A percentile compares a stretch with the other conserved stretches of the same genome.
These are phyloP conservation scores for Cryptocephalus primarius DNA, from an alignment of 2,888 invertebrate genomes.

Conservation along the genomic window DNA sequence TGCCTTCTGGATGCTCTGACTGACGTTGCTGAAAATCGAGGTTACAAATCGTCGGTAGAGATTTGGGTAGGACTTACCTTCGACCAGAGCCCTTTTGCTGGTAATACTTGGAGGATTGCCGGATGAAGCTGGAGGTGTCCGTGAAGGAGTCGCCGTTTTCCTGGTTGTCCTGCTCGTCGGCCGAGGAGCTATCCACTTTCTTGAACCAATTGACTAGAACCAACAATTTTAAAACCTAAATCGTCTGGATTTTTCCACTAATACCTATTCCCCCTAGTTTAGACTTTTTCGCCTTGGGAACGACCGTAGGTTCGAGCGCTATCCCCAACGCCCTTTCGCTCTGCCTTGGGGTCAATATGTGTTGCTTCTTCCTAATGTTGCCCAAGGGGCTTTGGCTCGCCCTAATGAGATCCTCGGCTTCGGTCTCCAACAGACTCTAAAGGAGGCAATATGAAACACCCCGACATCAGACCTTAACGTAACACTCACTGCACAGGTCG, in stretches of 20 bases:
- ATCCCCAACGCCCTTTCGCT: constrained; percentile 65
- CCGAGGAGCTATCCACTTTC: constrained; percentile 38
- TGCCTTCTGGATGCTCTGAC: constrained; percentile 65
- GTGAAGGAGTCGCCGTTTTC: constrained; percentile 36
- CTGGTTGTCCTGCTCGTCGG: constrained; percentile 43
- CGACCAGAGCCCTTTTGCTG: constrained; percentile 27
- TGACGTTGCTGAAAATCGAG: constrained; percentile 39
- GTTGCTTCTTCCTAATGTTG: constrained; percentile 61
- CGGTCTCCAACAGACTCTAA: constrained; percentile 73
- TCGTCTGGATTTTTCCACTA: constrained; percentile 3
- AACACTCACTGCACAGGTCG: constrained; percentile 61
- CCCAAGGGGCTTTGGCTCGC: constrained; percentile 69
- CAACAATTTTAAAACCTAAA: neutral
- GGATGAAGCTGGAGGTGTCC: constrained; percentile 38
- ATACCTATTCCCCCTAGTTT: constrained; percentile 64
- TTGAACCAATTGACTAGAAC: constrained; percentile 47
- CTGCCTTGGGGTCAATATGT: constrained; percentile 72
- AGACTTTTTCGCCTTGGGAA: constrained; percentile 43
- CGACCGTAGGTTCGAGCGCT: constrained; percentile 38
- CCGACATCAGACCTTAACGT: neutral
- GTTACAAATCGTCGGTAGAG: neutral
- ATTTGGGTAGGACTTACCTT: constrained; percentile 12
- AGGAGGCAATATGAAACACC: neutral
- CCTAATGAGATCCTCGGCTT: constrained; percentile 60
- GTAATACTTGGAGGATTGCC: constrained; percentile 40